These are phyloP conservation scores for Schlechtendalia chinensis DNA, from an alignment of 1,140 invertebrate genomes.

Conservation along the genomic window DNA sequence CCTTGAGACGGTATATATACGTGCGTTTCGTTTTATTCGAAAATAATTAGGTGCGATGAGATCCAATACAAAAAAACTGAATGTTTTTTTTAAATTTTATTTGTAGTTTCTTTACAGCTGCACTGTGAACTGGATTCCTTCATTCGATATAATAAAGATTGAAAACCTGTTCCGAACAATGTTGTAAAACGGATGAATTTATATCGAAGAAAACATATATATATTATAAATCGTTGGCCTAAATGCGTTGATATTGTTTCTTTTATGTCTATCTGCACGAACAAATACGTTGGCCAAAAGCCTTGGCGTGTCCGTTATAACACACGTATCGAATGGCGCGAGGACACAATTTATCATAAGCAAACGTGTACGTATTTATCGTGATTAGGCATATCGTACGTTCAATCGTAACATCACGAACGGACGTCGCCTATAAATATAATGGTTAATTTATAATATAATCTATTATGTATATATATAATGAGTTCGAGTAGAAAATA, in stretches of 20 bases:
- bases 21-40: not conserved
- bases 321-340: too few relatives aligned
- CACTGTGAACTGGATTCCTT: not conserved
- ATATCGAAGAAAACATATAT: not conserved
- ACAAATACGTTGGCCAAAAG: not conserved
- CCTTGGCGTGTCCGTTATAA: not conserved
- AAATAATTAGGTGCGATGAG: not conserved
- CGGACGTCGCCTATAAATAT: too few relatives aligned
- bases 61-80: not conserved
- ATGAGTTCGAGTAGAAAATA: too few relatives aligned
- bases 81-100: not conserved
- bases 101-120: not conserved
- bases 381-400: too few relatives aligned
- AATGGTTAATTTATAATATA: too few relatives aligned
- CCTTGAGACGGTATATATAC: not conserved
- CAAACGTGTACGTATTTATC: too few relatives aligned
- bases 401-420: too few relatives aligned
- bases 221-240: conserved; percentile 10
- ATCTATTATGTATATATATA: too few relatives aligned
- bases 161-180: conserved; percentile 9
- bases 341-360: too few relatives aligned
- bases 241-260: not conserved
- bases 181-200: not conserved
- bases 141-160: not conserved
- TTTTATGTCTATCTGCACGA: not conserved